Base-by-base conservation (phyloP, 2,888 invertebrate genomes). In the Chrysomela aeneicollis region DNA sequence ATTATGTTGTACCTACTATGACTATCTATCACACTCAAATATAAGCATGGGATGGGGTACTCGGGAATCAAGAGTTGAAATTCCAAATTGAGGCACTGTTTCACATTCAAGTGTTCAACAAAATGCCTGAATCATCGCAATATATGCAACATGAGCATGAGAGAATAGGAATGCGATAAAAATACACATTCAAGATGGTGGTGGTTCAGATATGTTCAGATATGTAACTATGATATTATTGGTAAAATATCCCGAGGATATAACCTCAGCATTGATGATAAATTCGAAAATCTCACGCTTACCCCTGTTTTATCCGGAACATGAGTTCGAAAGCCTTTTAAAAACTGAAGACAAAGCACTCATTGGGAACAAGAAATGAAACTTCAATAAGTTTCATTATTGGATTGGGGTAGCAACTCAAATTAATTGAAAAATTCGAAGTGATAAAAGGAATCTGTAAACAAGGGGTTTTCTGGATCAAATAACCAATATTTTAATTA, bases 371-470 rank as follows among this genome's bases (percentile, higher is more conserved):
- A 62, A 66, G 66, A 62, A 60, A 64, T 61, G 63, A 63, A 66
- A 67, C 69, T 69, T 61, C 69, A 69, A 69, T 66, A 69, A 68
- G 66, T 66, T 66, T 64, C 64, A 63, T 66, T 67, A 69, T 69
- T 62, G 64, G 64, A 58, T 62, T 37, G 50, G 63, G 64, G 61
- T 61, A 57, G 59, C 47, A 54, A 60, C 50, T 64, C 55, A 69
- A 73, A 73, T 73, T 74, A 74, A 74, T 74, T 74, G 74, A 74
- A 73, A 73, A 74, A 72, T 74, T 73, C 69, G 68, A 68, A 69
- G 70, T 67, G 73, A 64, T 68, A 69, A 66, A 68, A 66, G 67
- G 71, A 63, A 64, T 63, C 59, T 59, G 59, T 63, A 71, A 72
- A 72, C 73, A 74, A 64, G 63, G 64, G 63, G 63, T 66, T 64